phyloP scores from a whole-genome alignment of 2,797 vertebrate genomes.

The Alexandromys oeconomus region DNA sequence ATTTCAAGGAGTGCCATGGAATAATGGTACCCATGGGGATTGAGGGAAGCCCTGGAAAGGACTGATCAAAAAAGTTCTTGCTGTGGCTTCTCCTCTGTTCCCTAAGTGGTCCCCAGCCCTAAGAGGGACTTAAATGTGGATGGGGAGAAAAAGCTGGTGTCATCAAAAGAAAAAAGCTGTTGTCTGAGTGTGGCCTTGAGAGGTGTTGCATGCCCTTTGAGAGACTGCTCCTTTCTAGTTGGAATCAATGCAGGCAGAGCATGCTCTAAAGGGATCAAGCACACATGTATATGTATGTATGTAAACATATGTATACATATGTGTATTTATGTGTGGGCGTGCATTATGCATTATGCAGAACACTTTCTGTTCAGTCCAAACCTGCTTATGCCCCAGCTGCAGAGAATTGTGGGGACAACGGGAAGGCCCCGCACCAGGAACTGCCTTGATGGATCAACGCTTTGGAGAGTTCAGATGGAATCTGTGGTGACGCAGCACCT shows the following conservation, averaged over 20 bases:
- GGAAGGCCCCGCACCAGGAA: neutral
- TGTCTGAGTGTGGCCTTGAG: neutral
- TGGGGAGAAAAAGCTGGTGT: neutral
- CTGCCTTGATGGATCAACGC: neutral
- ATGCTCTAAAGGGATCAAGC: neutral
- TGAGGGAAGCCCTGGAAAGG: constrained; percentile 54
- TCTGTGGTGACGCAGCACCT: neutral
- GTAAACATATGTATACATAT: neutral
- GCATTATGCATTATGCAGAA: no score
- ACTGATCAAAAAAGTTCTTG: constrained; percentile 52
- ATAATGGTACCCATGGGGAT: constrained; percentile 4
- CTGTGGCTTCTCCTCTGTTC: no score
- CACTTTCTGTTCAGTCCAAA: neutral
- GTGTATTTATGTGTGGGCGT: neutral
- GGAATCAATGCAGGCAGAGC: neutral
- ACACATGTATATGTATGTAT: neutral
- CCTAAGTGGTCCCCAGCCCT: neutral
- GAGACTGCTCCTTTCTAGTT: neutral
- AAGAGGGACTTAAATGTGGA: neutral
- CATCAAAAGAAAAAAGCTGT: neutral
- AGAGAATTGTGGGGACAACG: neutral
- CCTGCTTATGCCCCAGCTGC: neutral
- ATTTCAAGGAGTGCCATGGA: constrained; percentile 34
- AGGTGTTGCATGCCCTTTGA: rapidly evolving
- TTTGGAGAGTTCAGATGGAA: neutral